A percentile compares a stretch with the other conserved stretches of the same genome.
These are phyloP conservation scores for Lysandra bellargus DNA, from an alignment of 2,888 invertebrate genomes.

Conservation along the genomic window DNA sequence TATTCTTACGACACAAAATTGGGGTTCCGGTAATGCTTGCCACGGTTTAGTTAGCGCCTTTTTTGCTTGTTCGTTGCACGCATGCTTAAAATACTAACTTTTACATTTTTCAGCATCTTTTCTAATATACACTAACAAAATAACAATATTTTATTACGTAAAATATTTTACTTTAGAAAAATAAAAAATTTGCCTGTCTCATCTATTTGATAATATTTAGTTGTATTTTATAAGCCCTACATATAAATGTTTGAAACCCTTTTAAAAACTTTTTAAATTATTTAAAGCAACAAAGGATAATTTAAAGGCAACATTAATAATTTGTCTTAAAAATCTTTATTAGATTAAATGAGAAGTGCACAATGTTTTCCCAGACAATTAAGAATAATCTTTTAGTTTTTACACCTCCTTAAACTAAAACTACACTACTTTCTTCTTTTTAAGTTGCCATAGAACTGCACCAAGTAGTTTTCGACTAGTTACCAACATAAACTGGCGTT, in stretches of 20 bases:
- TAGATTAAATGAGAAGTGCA: not conserved
- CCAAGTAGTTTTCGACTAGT: slow-evolving; percentile 7
- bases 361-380: not conserved
- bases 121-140: slow-evolving; percentile 68
- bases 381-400: not conserved
- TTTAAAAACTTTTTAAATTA: not conserved
- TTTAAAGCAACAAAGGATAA: not conserved
- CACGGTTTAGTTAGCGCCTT: slow-evolving; percentile 65
- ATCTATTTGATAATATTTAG: not conserved
- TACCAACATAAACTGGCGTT: slow-evolving; percentile 12
- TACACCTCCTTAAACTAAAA: not conserved
- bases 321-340: not conserved
- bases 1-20: slow-evolving; percentile 12
- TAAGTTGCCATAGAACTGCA: slow-evolving; percentile 31
- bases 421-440: not conserved
- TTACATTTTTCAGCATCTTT: slow-evolving; percentile 77
- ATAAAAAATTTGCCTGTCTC: slow-evolving; percentile 31
- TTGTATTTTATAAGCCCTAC: not conserved
- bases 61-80: slow-evolving; percentile 73
- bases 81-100: slow-evolving; percentile 75
- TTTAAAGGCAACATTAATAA: not conserved
- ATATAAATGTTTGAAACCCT: not conserved
- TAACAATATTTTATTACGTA: slow-evolving; percentile 34
- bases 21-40: slow-evolving; percentile 66
- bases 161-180: not conserved